Percentiles rank a stretch among this genome's conserved stretches.
These are phyloP conservation scores for Notiomystis cincta DNA, from an alignment of 2,113 vertebrate genomes.

Conservation along the genomic window DNA sequence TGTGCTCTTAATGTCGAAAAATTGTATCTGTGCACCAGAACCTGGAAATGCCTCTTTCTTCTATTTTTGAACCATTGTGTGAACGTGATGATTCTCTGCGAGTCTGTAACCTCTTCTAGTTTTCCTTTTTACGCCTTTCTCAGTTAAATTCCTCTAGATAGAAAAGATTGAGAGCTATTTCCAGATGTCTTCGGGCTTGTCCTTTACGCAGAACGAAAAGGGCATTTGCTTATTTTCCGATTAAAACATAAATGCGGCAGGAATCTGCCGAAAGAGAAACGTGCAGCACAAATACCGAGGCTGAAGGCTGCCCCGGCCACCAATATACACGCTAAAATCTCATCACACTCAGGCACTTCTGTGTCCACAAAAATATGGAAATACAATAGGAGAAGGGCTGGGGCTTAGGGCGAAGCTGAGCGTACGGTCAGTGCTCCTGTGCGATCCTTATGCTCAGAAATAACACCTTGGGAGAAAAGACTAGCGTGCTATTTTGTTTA, in stretches of 20 bases:
- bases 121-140: background rate
- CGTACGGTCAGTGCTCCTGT: background rate
- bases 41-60: background rate
- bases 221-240: background rate
- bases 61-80: background rate
- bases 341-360: background rate
- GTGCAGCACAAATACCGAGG: background rate
- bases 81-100: background rate
- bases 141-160: background rate
- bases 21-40: background rate
- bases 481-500: background rate
- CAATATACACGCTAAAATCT: background rate
- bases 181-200: background rate
- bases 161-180: background rate
- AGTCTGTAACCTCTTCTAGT: background rate
- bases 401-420: background rate
- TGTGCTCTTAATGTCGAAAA: background rate
- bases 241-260: background rate
- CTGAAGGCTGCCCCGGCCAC: background rate
- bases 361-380: background rate
- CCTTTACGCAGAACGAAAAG: background rate
- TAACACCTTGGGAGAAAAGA: background rate
- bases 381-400: background rate
- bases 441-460: background rate
- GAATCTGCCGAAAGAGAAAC: background rate